A percentile compares a stretch with the other conserved stretches of the same genome.
Conservation (phyloP, 2,888 invertebrate genomes). For the Lacanobia wlatinum region DNA sequence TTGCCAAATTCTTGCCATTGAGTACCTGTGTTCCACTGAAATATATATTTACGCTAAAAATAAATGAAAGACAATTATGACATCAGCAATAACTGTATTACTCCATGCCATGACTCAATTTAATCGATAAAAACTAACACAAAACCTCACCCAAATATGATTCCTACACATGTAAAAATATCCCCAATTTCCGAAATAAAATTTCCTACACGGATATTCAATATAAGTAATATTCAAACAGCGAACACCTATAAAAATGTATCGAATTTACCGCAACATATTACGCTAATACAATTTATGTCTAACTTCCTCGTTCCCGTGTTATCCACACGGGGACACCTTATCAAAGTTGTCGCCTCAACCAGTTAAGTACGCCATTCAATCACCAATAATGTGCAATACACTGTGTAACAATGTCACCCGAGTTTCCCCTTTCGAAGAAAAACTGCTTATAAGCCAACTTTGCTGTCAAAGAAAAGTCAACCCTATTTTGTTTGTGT, state of each 20-base stretch:
- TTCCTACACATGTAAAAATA: neutral
- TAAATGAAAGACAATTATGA: neutral
- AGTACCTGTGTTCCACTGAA: too few relatives aligned
- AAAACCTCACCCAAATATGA: neutral
- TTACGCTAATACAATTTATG: constrained; percentile 61
- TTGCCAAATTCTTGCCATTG: too few relatives aligned
- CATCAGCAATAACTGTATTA: too few relatives aligned
- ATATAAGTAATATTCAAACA: constrained; percentile 38
- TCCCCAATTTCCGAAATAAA: constrained; percentile 8
- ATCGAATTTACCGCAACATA: constrained; percentile 44
- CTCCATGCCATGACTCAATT: too few relatives aligned
- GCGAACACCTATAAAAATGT: constrained; percentile 38
- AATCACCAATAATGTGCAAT: constrained; percentile 91
- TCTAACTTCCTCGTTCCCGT: constrained; percentile 68
- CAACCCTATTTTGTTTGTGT: constrained; percentile 57
- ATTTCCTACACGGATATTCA: constrained; percentile 15
- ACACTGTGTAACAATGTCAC: constrained; percentile 90
- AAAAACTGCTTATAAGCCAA: constrained; percentile 67
- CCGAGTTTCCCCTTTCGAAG: constrained; percentile 76
- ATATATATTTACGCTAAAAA: too few relatives aligned
- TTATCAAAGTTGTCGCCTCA: constrained; percentile 88
- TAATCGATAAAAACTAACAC: too few relatives aligned
- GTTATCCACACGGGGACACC: constrained; percentile 83
- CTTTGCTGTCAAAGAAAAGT: constrained; percentile 54
- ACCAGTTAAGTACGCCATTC: constrained; percentile 87